Evolutionary conservation across 2,888 invertebrate species (phyloP).

Genomic region (Galeruca laticollis): DNA sequence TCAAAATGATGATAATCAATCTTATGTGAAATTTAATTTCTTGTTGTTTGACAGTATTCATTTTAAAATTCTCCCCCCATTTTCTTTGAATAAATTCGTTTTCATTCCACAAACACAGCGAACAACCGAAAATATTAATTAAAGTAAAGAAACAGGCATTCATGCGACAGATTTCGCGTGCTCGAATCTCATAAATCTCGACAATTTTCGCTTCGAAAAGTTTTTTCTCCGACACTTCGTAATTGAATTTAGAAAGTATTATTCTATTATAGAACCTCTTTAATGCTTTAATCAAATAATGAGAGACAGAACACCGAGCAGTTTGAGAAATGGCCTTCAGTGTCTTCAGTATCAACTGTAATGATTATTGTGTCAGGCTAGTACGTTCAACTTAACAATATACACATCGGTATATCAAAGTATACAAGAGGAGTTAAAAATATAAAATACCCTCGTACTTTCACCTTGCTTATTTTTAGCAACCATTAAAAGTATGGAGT

Average conservation of each 20-base stretch:
- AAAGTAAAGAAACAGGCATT: not conserved
- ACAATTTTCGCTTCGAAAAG: conserved; percentile 8
- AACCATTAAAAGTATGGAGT: too few species aligned
- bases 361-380: not conserved
- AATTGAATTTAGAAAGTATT: conserved; percentile 30
- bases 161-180: conserved; percentile 16
- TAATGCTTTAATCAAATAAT: conserved; percentile 27
- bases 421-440: too few species aligned
- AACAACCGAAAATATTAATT: not conserved
- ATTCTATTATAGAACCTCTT: conserved; percentile 25
- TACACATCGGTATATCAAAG: too few species aligned
- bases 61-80: too few species aligned
- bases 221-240: not conserved
- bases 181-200: conserved; percentile 12
- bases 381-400: conserved; percentile 19
- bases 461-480: too few species aligned
- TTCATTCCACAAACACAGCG: not conserved
- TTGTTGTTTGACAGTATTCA: too few species aligned
- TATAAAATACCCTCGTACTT: too few species aligned
- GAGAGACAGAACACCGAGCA: not conserved
- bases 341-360: not conserved
- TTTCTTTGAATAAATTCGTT: not conserved
- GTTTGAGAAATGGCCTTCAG: conserved; percentile 8
- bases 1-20: too few species aligned
- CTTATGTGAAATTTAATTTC: too few species aligned